phyloP scores from a whole-genome alignment of 2,797 vertebrate species.

The Hirundo rustica region DNA sequence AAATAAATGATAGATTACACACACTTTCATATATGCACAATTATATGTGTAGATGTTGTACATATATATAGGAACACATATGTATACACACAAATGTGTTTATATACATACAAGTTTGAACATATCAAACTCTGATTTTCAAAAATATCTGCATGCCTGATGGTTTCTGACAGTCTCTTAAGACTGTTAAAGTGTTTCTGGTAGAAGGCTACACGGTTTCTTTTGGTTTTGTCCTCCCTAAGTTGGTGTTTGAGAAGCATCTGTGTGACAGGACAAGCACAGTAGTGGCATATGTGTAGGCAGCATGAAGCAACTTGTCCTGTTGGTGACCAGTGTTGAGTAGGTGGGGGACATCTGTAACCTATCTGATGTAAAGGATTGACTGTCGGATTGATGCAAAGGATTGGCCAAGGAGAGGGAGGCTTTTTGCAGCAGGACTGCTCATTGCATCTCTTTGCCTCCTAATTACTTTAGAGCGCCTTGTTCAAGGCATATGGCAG shows the following conservation, averaged over 20 bases:
- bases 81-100: neutral
- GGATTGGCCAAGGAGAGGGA: neutral
- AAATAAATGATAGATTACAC: neutral
- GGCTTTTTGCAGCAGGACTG: neutral
- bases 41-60: neutral
- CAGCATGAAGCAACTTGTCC: neutral
- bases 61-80: neutral
- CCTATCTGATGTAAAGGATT: neutral
- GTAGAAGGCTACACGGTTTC: neutral
- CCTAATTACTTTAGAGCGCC: neutral
- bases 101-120: neutral
- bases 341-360: neutral
- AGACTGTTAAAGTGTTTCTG: neutral
- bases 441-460: neutral
- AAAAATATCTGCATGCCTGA: neutral
- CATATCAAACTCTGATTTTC: neutral
- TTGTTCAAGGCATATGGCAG: neutral
- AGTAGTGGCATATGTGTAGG: accelerated
- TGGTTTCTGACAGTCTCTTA: neutral
- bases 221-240: neutral
- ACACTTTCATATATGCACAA: neutral
- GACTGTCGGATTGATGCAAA: neutral
- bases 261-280: neutral
- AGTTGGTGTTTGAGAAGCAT: neutral
- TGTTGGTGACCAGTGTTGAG: neutral